A percentile compares a stretch with the other conserved stretches of the same genome.
These are phyloP conservation scores for Huso huso DNA, from an alignment of 2,797 vertebrate species.

Conservation along the genomic window DNA sequence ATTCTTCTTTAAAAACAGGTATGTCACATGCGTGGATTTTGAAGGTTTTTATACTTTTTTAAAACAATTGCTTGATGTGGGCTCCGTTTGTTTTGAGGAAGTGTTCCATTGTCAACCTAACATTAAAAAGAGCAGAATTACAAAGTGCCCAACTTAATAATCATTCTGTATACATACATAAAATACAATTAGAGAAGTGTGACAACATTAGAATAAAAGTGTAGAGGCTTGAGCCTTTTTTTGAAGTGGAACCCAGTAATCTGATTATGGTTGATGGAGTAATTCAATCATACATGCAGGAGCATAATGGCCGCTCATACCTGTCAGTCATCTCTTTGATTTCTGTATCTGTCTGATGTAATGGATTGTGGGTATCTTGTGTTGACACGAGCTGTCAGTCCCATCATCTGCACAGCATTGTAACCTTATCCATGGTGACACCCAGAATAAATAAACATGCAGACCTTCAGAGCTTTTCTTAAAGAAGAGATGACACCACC, in stretches of 20 bases:
- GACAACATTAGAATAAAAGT: background rate
- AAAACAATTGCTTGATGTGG: too few species aligned
- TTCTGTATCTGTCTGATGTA: constrained; percentile 30
- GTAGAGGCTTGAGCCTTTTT: background rate
- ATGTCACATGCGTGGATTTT: too few species aligned
- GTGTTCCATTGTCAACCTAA: too few species aligned
- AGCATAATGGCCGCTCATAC: constrained; percentile 7
- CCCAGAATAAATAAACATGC: constrained; percentile 30
- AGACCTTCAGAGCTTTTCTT: constrained; percentile 41
- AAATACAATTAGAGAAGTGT: constrained; percentile 1
- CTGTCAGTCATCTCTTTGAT: constrained; percentile 33
- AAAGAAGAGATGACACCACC: constrained; percentile 42
- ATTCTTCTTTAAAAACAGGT: too few species aligned
- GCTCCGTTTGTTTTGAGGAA: too few species aligned
- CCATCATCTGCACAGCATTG: constrained; percentile 21
- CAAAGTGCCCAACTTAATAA: too few species aligned
- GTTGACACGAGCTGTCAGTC: constrained; percentile 23
- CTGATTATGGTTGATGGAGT: constrained; percentile 13
- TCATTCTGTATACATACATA: background rate
- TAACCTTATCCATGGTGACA: constrained; percentile 45
- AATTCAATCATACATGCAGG: constrained; percentile 6
- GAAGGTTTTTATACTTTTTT: too few species aligned
- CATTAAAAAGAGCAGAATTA: too few species aligned
- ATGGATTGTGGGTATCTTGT: constrained; percentile 27
- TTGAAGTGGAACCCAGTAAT: constrained; percentile 1